These are phyloP conservation scores for Drosophila jambulina DNA, from an alignment of 1,140 invertebrate genomes.

Conservation along the genomic window DNA sequence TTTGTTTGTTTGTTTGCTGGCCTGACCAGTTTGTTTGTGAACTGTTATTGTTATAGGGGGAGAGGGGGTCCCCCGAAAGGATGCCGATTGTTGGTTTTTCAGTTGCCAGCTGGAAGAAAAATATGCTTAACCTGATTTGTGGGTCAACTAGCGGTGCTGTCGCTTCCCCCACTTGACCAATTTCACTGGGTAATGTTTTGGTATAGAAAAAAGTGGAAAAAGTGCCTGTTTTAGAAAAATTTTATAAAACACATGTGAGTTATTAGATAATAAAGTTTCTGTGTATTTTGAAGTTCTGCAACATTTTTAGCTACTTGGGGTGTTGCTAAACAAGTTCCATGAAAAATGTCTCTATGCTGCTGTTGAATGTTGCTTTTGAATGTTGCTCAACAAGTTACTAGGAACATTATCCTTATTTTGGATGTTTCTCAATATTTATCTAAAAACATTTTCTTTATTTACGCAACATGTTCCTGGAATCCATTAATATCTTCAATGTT, in stretches of 20 bases:
- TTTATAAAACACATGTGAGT: background rate
- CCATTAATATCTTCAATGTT: too few relatives aligned
- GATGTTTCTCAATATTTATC: too few relatives aligned
- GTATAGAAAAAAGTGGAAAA: background rate
- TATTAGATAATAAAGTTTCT: background rate
- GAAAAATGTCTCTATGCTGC: too few relatives aligned
- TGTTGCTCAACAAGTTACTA: background rate
- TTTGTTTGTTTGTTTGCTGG: constrained; percentile 26
- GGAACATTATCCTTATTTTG: background rate
- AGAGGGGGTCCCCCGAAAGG: constrained; percentile 19
- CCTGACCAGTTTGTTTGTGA: constrained; percentile 14
- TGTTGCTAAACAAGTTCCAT: too few relatives aligned
- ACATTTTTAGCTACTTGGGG: background rate
- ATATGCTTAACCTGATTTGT: constrained; percentile 43
- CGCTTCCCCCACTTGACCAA: constrained; percentile 10
- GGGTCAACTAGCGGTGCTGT: constrained; percentile 45
- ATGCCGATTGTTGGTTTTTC: constrained; percentile 30
- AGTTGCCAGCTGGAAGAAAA: constrained; percentile 5
- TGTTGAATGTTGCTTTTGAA: too few relatives aligned
- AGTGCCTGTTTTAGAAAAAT: background rate
- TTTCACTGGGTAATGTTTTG: background rate
- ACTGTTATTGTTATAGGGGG: constrained; percentile 52
- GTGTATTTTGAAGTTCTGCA: background rate
- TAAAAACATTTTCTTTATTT: background rate
- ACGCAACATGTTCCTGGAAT: background rate